Base-by-base conservation (phyloP, 1,140 invertebrate species). In the Phymorhynchus buccinoides region DNA sequence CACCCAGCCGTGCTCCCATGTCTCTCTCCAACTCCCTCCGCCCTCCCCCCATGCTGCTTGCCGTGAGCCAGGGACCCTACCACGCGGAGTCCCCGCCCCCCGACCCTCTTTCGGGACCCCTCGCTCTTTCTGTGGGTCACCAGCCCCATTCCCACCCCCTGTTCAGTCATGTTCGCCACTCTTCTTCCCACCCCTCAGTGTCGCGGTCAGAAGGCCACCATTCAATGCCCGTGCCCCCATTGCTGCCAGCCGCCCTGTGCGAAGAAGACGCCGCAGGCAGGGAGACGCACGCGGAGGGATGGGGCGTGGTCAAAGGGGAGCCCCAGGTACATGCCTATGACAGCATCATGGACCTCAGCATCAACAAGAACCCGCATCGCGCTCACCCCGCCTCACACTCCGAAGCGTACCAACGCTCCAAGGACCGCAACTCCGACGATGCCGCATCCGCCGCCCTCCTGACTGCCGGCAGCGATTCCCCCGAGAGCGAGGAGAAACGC, bases 341-440 rank as follows among this genome's bases (percentile, higher is more conserved):
- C 84, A 89, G 87, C 71, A 90, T 91, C 37, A 92, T 92, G 87
- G 91, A 92, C 85, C 89, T 92, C 44, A 90, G 91, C 84, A 87
- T 92, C 52, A 90, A 89, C 85, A 92, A 91, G 84, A 88, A 85
- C 37, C 56, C 85, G 41, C 80, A 73, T 30, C 6, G 56, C 16
- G 56, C 89, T 68, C 88, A 88, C 35, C 89, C 41, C 41, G 80
- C 39, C 42, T 86, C 85, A 3, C 30, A 32, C 81, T 30, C 52
- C n/a, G 84, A 85, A 41, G 80, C 84, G 1, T 77, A 80, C 35
- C 75, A 62, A 42, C 77, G 85, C 27, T 85, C 91, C 66, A 86
- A 90, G 22, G 88, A 91, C 75, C 90, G 91, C 16, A 90, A 90
- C 42, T 90, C 90, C 56, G 18, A 62, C 6, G 82, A 16, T 84